A percentile compares a stretch with the other conserved stretches of the same genome.
Evolutionary conservation across 2,888 invertebrate species (phyloP).

Genomic region (Trypoxylon attenuatum): DNA sequence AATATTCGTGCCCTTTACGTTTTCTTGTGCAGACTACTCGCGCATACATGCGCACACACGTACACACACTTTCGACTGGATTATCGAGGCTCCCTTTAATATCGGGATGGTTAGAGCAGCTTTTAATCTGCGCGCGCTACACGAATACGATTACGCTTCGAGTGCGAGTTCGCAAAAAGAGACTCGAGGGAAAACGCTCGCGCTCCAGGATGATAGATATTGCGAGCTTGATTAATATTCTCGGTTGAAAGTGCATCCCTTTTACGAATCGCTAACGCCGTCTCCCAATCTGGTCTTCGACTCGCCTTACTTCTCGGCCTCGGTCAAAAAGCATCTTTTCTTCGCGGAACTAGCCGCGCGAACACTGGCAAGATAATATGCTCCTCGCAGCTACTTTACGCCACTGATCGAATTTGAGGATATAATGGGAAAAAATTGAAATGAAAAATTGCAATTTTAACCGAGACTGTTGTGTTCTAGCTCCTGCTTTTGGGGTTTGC

Average conservation of each 20-base stretch:
- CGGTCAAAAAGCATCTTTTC: too few relatives aligned
- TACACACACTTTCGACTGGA: too few relatives aligned
- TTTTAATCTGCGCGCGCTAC: constrained; percentile 7
- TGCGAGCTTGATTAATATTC: neutral
- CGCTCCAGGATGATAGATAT: neutral
- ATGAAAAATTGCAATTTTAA: neutral
- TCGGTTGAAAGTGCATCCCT: neutral
- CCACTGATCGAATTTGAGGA: neutral
- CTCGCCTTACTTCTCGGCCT: too few relatives aligned
- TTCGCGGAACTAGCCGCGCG: too few relatives aligned
- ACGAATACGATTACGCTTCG: constrained; percentile 11
- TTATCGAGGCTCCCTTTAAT: neutral
- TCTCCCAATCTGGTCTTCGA: too few relatives aligned
- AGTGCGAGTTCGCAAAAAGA: constrained; percentile 8
- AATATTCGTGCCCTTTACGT: neutral
- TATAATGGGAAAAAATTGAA: neutral
- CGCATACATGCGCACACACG: too few relatives aligned
- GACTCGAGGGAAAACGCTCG: constrained; percentile 1
- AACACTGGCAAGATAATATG: neutral
- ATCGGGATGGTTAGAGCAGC: constrained; percentile 4
- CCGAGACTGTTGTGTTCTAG: neutral
- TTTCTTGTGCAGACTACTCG: neutral
- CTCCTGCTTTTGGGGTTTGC: neutral
- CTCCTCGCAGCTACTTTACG: neutral
- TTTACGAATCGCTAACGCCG: too few relatives aligned